phyloP scores from a whole-genome alignment of 2,797 vertebrate species.

The Microchirus variegatus region DNA sequence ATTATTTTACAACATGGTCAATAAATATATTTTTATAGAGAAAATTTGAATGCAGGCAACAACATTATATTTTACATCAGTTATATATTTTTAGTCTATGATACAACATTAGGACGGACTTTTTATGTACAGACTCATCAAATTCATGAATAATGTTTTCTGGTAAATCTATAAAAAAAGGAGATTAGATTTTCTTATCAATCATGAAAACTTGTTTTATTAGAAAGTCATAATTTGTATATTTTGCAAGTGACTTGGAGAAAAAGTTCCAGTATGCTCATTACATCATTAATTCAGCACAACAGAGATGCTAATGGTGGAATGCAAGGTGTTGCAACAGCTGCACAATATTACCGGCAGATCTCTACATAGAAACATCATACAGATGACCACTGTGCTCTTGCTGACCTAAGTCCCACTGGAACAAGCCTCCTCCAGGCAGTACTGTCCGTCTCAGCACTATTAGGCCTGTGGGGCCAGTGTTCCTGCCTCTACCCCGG shows the following conservation, averaged over 20 bases:
- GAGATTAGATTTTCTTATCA: constrained; percentile 54
- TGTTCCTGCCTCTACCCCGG: constrained; percentile 48
- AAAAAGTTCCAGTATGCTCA: constrained; percentile 42
- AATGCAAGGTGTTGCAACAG: constrained; percentile 77
- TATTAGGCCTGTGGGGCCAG: constrained; percentile 53
- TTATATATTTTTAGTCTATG: neutral
- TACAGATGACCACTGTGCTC: constrained; percentile 70
- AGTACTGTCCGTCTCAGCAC: constrained; percentile 65
- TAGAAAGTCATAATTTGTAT: constrained; percentile 62
- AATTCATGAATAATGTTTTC: neutral
- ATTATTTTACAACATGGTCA: constrained; percentile 9
- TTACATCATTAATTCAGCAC: constrained; percentile 48
- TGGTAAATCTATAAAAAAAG: constrained; percentile 33
- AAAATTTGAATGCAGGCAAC: neutral
- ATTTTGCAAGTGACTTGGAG: constrained; percentile 47
- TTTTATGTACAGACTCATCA: neutral
- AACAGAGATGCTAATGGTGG: constrained; percentile 68
- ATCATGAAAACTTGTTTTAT: constrained; percentile 69
- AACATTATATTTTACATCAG: constrained; percentile 1
- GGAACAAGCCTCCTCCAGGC: constrained; percentile 59
- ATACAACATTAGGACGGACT: constrained; percentile 1
- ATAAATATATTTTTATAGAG: too few species aligned
- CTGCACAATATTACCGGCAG: constrained; percentile 54
- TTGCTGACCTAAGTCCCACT: constrained; percentile 67
- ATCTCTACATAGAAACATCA: constrained; percentile 49